These are phyloP conservation scores for Apostichopus parvimensis DNA, from an alignment of 35 echinoderm and acorn worm genomes.

Conservation along the genomic window DNA sequence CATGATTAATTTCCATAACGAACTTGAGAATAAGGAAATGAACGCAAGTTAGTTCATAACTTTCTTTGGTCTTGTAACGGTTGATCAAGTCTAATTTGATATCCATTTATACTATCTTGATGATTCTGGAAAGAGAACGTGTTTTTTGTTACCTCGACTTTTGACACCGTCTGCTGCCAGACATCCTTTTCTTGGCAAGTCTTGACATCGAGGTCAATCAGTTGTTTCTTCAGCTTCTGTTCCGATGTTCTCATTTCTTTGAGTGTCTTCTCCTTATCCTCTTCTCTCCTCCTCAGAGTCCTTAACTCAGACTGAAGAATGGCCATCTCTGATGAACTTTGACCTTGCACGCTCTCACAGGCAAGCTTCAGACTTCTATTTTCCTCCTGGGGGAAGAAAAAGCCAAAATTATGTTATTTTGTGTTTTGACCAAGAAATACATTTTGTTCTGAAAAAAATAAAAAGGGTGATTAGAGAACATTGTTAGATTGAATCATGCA, in stretches of 20 bases:
- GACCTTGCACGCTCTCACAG: slow-evolving; percentile 24
- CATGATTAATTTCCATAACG: no score
- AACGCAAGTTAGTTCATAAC: no score
- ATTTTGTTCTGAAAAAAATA: no score
- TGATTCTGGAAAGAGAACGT: neutral
- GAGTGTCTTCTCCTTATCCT: neutral
- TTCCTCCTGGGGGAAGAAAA: neutral
- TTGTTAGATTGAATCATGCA: no score
- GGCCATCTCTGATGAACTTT: slow-evolving; percentile 36
- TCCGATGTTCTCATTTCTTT: neutral
- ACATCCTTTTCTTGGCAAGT: neutral
- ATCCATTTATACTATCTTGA: no score
- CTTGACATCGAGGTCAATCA: neutral
- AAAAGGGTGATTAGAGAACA: no score
- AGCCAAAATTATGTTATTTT: neutral
- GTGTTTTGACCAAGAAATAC: no score
- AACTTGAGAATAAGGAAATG: no score
- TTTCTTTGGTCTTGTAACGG: no score
- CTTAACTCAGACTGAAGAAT: slow-evolving; percentile 23
- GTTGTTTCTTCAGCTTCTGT: slow-evolving; percentile 32
- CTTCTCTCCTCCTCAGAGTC: slow-evolving; percentile 3
- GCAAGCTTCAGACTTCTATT: slow-evolving; percentile 25
- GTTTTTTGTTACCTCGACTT: neutral
- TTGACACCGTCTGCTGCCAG: slow-evolving; percentile 28
- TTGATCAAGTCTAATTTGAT: no score